These are phyloP conservation scores for Camponotus pennsylvanicus DNA, from an alignment of 1,140 invertebrate species.

Conservation along the genomic window DNA sequence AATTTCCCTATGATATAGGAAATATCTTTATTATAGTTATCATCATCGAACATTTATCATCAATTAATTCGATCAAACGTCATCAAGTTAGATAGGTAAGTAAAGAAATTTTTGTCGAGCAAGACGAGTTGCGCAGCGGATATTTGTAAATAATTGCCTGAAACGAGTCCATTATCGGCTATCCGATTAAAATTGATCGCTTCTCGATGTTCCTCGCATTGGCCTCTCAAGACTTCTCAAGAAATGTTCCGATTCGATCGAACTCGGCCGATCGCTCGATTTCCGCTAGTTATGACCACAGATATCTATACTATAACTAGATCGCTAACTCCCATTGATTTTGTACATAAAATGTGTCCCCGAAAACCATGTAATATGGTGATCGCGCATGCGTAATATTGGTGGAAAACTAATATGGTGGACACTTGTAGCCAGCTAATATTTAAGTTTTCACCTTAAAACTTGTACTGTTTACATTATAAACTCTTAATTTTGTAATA, in stretches of 20 bases:
- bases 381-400: too few species aligned
- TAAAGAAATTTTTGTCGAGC: not conserved
- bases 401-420: too few species aligned
- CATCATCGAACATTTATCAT: not conserved
- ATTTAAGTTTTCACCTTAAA: too few species aligned
- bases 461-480: too few species aligned
- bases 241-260: conserved; percentile 14
- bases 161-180: conserved; percentile 15
- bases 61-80: not conserved
- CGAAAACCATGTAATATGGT: too few species aligned
- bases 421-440: too few species aligned
- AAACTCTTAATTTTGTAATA: too few species aligned
- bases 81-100: not conserved
- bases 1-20: not conserved
- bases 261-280: conserved; percentile 4
- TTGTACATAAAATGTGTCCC: too few species aligned
- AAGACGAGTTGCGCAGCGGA: not conserved
- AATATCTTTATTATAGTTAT: not conserved
- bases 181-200: conserved; percentile 34
- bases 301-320: too few species aligned
- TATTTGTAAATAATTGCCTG: conserved; percentile 16
- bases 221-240: too few species aligned
- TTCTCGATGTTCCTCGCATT: not conserved
- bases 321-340: too few species aligned
- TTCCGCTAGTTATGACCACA: conserved; percentile 11